Evolutionary conservation across 2,888 invertebrate genomes (phyloP).

Genomic region (Archips crataeganus): DNA sequence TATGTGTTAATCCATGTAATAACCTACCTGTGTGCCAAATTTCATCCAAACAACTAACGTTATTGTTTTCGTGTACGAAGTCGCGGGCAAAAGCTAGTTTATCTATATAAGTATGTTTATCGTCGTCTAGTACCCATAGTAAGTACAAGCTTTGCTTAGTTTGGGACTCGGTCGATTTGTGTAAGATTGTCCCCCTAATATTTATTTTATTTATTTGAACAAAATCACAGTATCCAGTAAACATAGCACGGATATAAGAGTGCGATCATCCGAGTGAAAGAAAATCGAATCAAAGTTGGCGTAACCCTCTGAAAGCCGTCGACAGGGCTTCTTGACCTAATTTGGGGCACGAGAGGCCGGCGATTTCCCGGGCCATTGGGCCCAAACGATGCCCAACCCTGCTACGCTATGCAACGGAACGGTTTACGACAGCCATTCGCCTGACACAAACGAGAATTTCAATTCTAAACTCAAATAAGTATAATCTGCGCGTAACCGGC

Average conservation of each 20-base stretch:
- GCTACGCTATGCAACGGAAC: slow-evolving; percentile 52
- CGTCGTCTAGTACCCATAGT: too few species aligned
- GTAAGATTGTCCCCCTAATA: too few species aligned
- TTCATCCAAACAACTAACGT: too few species aligned
- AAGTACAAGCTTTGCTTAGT: too few species aligned
- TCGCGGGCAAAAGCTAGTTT: too few species aligned
- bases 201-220: too few species aligned
- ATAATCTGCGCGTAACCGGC: slow-evolving; percentile 6
- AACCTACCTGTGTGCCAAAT: too few species aligned
- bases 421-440: slow-evolving; percentile 64
- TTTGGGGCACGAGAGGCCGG: slow-evolving; percentile 60
- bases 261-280: slow-evolving; percentile 35
- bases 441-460: slow-evolving; percentile 64
- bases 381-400: slow-evolving; percentile 62
- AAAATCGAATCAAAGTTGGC: slow-evolving; percentile 60
- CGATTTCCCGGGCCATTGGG: slow-evolving; percentile 67
- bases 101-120: too few species aligned
- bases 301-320: slow-evolving; percentile 61
- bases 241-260: background rate
- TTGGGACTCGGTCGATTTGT: too few species aligned
- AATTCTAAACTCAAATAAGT: slow-evolving; percentile 50
- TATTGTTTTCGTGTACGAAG: too few species aligned
- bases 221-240: background rate
- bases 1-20: too few species aligned
- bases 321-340: slow-evolving; percentile 70